Conservation (phyloP, 2,797 vertebrate species). For the Chelidonichthys spinosus region DNA sequence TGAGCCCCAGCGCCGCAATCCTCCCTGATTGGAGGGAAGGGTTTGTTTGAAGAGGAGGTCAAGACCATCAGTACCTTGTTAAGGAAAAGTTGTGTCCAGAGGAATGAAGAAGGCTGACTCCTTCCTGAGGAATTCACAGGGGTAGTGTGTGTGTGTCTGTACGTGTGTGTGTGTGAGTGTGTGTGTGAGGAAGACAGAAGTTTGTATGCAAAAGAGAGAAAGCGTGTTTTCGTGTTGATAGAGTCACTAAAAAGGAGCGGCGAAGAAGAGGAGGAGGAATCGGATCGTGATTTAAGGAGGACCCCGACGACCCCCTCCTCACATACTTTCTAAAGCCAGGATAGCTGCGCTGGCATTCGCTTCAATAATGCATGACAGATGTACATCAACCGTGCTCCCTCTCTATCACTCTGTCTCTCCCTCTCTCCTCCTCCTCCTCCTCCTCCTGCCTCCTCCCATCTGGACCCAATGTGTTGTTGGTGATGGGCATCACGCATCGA, state of each 20-base stretch:
- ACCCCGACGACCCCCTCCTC: slow-evolving; percentile 70
- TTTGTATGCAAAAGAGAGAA: not conserved
- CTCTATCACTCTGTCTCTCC: slow-evolving; percentile 38
- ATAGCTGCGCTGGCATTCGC: slow-evolving; percentile 81
- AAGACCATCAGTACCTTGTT: slow-evolving; percentile 80
- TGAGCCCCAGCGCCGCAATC: slow-evolving; percentile 76
- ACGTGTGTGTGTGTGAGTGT: slow-evolving; percentile 27
- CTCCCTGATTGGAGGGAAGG: slow-evolving; percentile 83
- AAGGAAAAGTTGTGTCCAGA: slow-evolving; percentile 77
- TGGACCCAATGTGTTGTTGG: slow-evolving; percentile 80
- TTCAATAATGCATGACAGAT: slow-evolving; percentile 88
- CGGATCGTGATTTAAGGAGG: slow-evolving; percentile 70
- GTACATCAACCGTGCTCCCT: slow-evolving; percentile 78
- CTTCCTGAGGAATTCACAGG: slow-evolving; percentile 77
- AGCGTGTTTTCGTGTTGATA: slow-evolving; percentile 35
- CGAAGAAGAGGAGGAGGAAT: slow-evolving; percentile 50
- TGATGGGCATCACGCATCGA: slow-evolving; percentile 68
- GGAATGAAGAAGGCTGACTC: slow-evolving; percentile 76
- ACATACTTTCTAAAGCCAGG: slow-evolving; percentile 81
- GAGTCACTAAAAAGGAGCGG: slow-evolving; percentile 59
- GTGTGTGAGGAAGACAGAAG: slow-evolving; percentile 18
- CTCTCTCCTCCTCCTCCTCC: slow-evolving; percentile 2
- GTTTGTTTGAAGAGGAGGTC: slow-evolving; percentile 85
- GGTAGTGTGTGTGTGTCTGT: slow-evolving; percentile 52
- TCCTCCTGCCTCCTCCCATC: slow-evolving; percentile 68